Base-by-base conservation (phyloP, 1,140 invertebrate species). In the Oryctes rhinoceros region DNA sequence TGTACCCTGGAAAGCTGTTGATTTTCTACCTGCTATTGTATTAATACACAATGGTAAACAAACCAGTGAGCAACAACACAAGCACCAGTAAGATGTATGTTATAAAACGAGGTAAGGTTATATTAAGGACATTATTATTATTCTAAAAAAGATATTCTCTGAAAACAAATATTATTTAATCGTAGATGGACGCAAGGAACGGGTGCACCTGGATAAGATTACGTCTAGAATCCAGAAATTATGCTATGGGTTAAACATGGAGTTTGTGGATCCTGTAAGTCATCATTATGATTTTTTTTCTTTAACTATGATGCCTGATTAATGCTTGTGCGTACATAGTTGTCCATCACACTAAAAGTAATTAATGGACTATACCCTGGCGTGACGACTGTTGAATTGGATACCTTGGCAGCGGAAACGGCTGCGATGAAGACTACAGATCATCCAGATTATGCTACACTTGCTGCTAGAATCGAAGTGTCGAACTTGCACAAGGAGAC, bases 401-500 rank as follows among this genome's bases (percentile, higher is more conserved):
- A 99, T 89, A 99, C 99, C 88, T 89, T 99, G 79, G 97, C 98
- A 78, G 98, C 98, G 1, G 98, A 99, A 90, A 99, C 95, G 81
- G 96, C 97, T 59, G 98, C 97, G 18, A 97, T 94, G 24, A 96
- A 99, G 94, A 98, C 97, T 0, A 98, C 96, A 6, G 94, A 96
- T 85, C 98, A 99, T 90, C 96, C 97, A 0, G 98, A 99, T 90
- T 99, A 99, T 92, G 97, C 97, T 7, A 91, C 96, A 80, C 90
- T 99, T 65, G 98, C 98, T 80, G 98, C 97, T 24, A 91, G 98
- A 83, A 96, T 99, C 87, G 98, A 96, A 71, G 93, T 99, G 4
- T 98, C 97, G 6, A 99, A 99, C 90, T 90, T 99, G 62, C 98
- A 99, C 85, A 99, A 99, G 87, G 97, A 99, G 90, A 97, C 96